Base-by-base conservation (phyloP, 2,888 invertebrate genomes). In the Rhimphoctona megacephalus region DNA sequence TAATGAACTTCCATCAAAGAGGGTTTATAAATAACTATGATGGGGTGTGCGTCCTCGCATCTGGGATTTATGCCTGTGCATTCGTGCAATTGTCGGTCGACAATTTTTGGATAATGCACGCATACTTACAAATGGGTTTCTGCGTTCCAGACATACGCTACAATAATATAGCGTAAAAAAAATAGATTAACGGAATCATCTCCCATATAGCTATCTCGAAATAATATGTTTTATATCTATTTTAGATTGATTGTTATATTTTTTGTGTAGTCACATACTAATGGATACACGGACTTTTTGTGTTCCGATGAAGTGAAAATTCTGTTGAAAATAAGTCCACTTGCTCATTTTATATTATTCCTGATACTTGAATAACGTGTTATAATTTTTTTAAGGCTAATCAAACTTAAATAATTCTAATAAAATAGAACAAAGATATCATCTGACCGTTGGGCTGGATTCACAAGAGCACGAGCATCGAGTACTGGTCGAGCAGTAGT, bases 1-100 rank as follows among this genome's bases (percentile, higher is more conserved):
- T 89, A 90, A 90, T 90, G 89, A 89, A 87, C 78, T 30, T 54
- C 69, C 72, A 66, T 73, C 87, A 80, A 88, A 79, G 85, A 67
- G 43, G 80, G 76, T 78, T 87, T 87, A 88, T 88, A 88, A 90
- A 91, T 88, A 89, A 83, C 54, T 69, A 76, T 77, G 80, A 77
- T 69, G 52, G 66, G 36, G 69, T 36, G 76, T 52, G 82, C 69
- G 78, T 77, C 57, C 70, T 69, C 74, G 64, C 85, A 80, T 69
- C 73, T 85, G 25, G 76, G 78, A 82, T 84, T 76, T 67, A 36
- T 22, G 74, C 57, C 57, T 69, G 70, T 49, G 70, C 46, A 52
- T 70, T 80, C 43, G 72, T 72, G 70, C 81, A 79, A 73, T 78
- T 83, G 73, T 82, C 30, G 54, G 83, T 76, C 69, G 82, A 83